phyloP scores from a whole-genome alignment of 2,113 vertebrate genomes.

The Sterrhoptilus dennistouni region DNA sequence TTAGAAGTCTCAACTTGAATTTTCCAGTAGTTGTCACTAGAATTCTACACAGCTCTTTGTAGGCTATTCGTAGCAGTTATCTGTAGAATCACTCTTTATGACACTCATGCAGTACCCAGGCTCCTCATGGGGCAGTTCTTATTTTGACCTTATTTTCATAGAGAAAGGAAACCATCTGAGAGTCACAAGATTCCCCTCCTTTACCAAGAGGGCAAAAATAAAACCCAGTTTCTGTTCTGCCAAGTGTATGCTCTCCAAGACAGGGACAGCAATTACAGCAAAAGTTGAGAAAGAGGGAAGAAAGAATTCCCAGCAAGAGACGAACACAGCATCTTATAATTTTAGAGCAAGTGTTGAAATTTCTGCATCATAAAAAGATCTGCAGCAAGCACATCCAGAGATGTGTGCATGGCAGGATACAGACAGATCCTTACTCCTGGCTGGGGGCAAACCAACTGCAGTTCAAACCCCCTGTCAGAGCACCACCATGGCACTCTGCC shows the following conservation, averaged over 20 bases:
- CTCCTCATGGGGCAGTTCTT: neutral
- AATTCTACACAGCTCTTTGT: neutral
- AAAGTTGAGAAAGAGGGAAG: neutral
- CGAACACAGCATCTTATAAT: neutral
- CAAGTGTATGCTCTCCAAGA: neutral
- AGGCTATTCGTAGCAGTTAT: neutral
- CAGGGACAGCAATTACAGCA: neutral
- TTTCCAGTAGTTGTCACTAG: neutral
- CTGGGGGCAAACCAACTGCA: neutral
- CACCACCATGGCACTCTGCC: neutral
- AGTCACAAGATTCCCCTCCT: neutral
- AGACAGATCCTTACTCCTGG: neutral
- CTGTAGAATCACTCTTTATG: neutral
- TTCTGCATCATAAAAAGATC: neutral
- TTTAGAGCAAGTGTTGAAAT: neutral
- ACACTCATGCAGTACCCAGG: neutral
- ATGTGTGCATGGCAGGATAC: rapidly evolving
- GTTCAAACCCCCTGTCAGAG: neutral
- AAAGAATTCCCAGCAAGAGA: neutral
- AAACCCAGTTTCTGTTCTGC: neutral
- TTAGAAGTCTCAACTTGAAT: neutral
- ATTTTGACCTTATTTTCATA: neutral
- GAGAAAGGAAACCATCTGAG: neutral
- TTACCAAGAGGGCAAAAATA: neutral
- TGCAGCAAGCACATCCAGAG: neutral